Conservation (phyloP, 2,113 vertebrate genomes). For the Tauraco erythrolophus region DNA sequence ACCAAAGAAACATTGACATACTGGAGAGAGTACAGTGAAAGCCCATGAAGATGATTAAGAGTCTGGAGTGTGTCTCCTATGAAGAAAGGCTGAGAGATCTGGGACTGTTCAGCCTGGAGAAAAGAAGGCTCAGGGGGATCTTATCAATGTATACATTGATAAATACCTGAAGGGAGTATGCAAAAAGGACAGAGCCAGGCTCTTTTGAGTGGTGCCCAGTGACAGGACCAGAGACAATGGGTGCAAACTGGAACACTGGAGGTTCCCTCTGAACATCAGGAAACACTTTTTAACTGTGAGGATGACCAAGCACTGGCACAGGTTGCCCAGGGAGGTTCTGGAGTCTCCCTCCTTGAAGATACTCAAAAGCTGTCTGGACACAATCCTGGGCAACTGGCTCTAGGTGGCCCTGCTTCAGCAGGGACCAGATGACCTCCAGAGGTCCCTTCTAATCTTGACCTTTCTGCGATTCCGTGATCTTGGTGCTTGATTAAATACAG, state of each 20-base stretch:
- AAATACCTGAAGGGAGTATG: neutral
- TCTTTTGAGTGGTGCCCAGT: neutral
- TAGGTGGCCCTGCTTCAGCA: neutral
- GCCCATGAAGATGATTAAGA: neutral
- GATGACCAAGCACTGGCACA: neutral
- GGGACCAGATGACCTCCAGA: neutral
- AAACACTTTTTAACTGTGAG: neutral
- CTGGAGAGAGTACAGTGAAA: neutral
- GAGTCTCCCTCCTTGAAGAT: neutral
- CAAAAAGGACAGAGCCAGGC: neutral
- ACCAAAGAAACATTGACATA: neutral
- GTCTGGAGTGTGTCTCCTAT: neutral
- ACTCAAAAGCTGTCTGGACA: neutral
- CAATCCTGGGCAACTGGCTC: neutral
- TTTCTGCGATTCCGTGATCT: rapidly evolving
- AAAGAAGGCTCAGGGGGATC: neutral
- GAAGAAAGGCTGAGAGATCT: neutral
- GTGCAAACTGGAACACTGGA: neutral
- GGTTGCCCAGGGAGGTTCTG: neutral
- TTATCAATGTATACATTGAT: neutral
- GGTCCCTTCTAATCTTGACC: neutral
- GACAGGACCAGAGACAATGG: neutral
- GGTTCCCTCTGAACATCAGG: neutral
- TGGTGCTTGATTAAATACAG: neutral
- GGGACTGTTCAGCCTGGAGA: neutral